These are phyloP conservation scores for Tapirus indicus DNA, from an alignment of 2,797 vertebrate species.

Conservation along the genomic window DNA sequence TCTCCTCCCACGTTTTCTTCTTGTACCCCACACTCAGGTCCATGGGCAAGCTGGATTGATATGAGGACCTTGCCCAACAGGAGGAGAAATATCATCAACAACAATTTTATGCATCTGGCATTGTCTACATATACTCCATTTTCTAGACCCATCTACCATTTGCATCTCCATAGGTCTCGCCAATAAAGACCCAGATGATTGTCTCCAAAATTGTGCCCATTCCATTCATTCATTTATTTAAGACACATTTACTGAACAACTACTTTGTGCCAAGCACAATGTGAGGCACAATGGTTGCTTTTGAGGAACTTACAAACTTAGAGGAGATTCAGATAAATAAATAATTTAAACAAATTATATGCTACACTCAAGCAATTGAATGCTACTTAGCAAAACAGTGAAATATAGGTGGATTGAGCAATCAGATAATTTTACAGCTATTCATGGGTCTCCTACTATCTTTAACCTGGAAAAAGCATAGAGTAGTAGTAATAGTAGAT, in stretches of 20 bases:
- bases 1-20: background rate
- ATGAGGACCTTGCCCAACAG: background rate
- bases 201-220: too few species aligned
- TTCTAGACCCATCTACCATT: background rate
- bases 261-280: background rate
- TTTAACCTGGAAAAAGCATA: too few species aligned
- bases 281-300: background rate
- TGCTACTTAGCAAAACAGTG: background rate
- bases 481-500: too few species aligned
- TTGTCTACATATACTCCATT: background rate
- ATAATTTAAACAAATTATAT: background rate
- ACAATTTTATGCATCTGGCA: background rate
- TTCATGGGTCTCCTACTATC: too few species aligned
- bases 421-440: too few species aligned
- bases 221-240: background rate
- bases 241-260: background rate
- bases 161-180: background rate
- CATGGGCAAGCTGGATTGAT: background rate
- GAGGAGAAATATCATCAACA: background rate
- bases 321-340: background rate
- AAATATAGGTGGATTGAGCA: too few species aligned
- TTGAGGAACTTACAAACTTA: background rate
- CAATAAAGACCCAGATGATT: background rate
- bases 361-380: too few species aligned
- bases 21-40: background rate